phyloP scores from a whole-genome alignment of 2,888 invertebrate species.

The Eurois occulta region DNA sequence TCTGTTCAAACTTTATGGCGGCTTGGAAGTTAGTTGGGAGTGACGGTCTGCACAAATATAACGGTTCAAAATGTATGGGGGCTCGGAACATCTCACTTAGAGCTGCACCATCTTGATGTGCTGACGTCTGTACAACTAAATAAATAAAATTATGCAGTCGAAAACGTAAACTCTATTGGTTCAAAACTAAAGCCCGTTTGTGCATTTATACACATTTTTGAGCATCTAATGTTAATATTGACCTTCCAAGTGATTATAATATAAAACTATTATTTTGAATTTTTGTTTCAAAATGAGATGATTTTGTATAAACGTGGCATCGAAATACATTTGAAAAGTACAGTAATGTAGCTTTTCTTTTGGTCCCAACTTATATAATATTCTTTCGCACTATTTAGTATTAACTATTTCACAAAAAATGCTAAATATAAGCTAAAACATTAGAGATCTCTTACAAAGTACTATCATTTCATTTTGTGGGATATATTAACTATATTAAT shows the following conservation, averaged over 20 bases:
- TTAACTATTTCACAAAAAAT: constrained; percentile 18
- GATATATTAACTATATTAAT: constrained; percentile 44
- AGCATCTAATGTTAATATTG: background rate
- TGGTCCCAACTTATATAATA: constrained; percentile 59
- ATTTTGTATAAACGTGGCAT: constrained; percentile 14
- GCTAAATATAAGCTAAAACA: constrained; percentile 26
- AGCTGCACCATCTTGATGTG: too few species aligned
- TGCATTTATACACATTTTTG: background rate
- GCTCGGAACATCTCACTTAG: too few species aligned
- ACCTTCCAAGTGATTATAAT: background rate
- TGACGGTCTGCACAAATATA: too few species aligned
- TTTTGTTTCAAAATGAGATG: background rate
- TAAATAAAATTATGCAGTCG: background rate
- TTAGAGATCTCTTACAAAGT: constrained; percentile 61
- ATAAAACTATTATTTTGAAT: constrained; percentile 8
- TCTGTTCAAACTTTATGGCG: too few species aligned
- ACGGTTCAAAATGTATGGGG: too few species aligned
- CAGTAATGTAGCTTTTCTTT: constrained; percentile 22
- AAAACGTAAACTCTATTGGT: background rate
- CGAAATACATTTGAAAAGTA: constrained; percentile 29
- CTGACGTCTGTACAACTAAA: too few species aligned
- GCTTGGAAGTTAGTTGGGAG: too few species aligned
- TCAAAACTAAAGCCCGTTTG: background rate
- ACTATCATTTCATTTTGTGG: constrained; percentile 45
- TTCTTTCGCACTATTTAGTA: constrained; percentile 25